Conservation (phyloP, 2,797 vertebrate species). For the Poecilia velifera region DNA sequence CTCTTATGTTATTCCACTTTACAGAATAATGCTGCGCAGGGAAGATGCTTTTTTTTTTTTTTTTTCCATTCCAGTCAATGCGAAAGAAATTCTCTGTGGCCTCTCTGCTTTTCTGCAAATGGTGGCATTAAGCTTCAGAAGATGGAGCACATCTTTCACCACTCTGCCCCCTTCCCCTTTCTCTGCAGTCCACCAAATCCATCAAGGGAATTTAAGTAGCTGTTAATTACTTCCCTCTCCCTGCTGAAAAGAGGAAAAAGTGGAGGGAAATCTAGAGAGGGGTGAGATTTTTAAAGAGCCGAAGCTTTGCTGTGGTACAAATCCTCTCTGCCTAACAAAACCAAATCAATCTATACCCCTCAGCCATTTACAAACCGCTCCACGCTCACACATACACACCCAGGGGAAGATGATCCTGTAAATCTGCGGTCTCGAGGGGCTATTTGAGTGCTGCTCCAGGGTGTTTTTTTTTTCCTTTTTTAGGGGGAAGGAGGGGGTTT, state of each 20-base stretch:
- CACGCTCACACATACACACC: slow-evolving; percentile 39
- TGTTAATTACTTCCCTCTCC: slow-evolving; percentile 77
- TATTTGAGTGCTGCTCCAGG: slow-evolving; percentile 78
- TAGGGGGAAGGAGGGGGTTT: slow-evolving; percentile 23
- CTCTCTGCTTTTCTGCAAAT: slow-evolving; percentile 35
- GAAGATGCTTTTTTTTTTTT: slow-evolving; percentile 28
- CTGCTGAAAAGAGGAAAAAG: slow-evolving; percentile 60
- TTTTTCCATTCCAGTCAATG: slow-evolving; percentile 8
- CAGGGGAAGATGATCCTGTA: slow-evolving; percentile 70
- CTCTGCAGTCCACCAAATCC: slow-evolving; percentile 64
- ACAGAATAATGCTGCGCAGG: slow-evolving; percentile 42
- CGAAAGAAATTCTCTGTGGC: slow-evolving; percentile 23
- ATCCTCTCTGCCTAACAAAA: slow-evolving; percentile 70
- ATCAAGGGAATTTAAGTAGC: slow-evolving; percentile 77
- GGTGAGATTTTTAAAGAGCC: slow-evolving; percentile 61
- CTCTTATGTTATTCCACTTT: slow-evolving; percentile 58
- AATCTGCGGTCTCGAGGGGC: slow-evolving; percentile 71
- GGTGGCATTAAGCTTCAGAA: slow-evolving; percentile 51
- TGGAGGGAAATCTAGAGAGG: slow-evolving; percentile 49
- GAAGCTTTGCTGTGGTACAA: slow-evolving; percentile 56
- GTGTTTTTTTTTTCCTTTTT: slow-evolving; percentile 28
- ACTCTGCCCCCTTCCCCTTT: slow-evolving; percentile 40
- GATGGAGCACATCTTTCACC: slow-evolving; percentile 36
- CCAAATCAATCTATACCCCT: slow-evolving; percentile 62
- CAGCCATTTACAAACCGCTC: slow-evolving; percentile 48